Percentiles rank a stretch among this genome's conserved stretches.
These are phyloP conservation scores for Himantopus leucocephalus DNA, from an alignment of 2,113 vertebrate species.

Conservation along the genomic window DNA sequence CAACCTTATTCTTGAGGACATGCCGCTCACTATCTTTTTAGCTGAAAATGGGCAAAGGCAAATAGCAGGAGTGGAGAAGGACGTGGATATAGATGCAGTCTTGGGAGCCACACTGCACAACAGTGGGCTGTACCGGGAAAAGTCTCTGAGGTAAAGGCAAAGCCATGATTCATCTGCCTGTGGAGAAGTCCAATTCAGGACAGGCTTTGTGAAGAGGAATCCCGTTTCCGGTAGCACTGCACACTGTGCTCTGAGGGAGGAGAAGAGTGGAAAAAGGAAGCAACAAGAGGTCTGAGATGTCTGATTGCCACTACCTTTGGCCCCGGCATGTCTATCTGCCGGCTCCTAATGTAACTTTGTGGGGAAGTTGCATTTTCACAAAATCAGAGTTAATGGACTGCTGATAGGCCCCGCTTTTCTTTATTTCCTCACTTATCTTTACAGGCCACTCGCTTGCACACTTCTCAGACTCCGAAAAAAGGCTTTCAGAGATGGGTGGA, in stretches of 20 bases:
- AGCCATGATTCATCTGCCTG: not conserved
- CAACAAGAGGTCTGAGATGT: not conserved
- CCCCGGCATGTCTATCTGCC: not conserved
- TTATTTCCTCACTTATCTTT: not conserved
- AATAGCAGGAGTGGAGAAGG: not conserved
- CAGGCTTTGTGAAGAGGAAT: not conserved
- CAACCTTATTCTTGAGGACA: not conserved
- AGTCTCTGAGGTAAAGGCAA: not conserved
- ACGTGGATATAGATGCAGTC: not conserved
- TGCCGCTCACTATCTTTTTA: not conserved
- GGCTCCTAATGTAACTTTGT: not conserved
- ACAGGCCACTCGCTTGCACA: not conserved
- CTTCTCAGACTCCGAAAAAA: not conserved
- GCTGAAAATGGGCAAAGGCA: not conserved
- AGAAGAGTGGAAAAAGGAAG: not conserved
- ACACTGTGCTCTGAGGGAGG: not conserved
- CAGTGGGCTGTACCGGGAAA: accelerated
- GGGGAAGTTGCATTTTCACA: not conserved
- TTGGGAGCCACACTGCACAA: not conserved
- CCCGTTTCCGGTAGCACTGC: not conserved
- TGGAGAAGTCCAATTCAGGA: not conserved
- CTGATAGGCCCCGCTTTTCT: not conserved
- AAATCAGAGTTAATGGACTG: not conserved
- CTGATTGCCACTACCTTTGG: not conserved
- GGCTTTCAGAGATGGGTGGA: not conserved